Conservation (phyloP, 2,797 vertebrate genomes). For the Crypturellus tataupa region DNA sequence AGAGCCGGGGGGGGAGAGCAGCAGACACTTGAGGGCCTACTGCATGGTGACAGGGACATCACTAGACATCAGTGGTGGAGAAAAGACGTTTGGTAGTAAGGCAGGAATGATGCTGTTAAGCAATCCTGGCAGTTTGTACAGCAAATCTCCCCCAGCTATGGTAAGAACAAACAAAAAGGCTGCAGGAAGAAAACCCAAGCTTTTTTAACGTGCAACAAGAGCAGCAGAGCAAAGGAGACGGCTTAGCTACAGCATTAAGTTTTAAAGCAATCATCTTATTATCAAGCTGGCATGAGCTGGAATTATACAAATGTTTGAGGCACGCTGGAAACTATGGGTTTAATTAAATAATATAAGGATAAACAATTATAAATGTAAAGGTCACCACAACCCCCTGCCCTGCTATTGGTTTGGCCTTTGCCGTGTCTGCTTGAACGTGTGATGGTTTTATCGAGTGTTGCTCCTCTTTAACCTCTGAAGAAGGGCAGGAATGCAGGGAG, state of each 20-base stretch:
- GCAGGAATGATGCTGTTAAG: not conserved
- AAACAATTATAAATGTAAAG: not conserved
- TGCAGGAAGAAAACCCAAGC: not conserved
- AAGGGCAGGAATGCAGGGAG: not conserved
- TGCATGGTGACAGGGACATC: not conserved
- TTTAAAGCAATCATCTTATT: slow-evolving; percentile 65
- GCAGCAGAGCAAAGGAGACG: slow-evolving; percentile 20
- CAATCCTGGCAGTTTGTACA: not conserved
- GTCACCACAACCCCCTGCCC: not conserved
- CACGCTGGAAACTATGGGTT: slow-evolving; percentile 34
- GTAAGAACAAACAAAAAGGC: slow-evolving; percentile 61
- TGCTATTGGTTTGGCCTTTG: not conserved
- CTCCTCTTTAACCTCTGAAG: not conserved
- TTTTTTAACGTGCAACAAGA: slow-evolving; percentile 29
- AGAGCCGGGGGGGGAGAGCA: not conserved
- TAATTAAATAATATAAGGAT: slow-evolving; percentile 2
- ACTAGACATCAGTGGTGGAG: not conserved
- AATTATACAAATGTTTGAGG: slow-evolving; percentile 13
- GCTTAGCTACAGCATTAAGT: slow-evolving; percentile 36
- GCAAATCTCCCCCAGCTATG: not conserved
- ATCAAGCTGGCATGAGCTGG: slow-evolving; percentile 51
- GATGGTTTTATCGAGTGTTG: not conserved
- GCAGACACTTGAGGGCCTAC: not conserved
- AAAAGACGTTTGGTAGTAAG: not conserved
- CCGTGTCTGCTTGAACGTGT: not conserved